Evolutionary conservation across 2,113 vertebrate genomes (phyloP).

Genomic region (Lepisosteus oculatus): DNA sequence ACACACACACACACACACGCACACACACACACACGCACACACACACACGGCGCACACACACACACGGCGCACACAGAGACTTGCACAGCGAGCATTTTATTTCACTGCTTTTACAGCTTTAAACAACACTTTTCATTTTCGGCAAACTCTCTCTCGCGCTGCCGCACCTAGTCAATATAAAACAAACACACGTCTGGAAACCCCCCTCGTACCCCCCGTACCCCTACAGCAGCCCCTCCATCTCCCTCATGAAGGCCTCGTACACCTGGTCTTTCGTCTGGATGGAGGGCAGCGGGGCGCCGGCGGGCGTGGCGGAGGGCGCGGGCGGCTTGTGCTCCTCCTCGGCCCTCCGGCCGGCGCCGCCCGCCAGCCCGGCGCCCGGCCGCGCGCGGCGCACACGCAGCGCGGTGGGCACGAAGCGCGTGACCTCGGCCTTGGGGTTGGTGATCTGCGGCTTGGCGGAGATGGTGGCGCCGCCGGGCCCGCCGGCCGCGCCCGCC

Average conservation of each 20-base stretch:
- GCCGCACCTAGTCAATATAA: no score
- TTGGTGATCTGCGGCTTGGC: constrained; percentile 98
- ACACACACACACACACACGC: no score
- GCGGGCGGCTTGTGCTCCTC: constrained; percentile 64
- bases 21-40: no score
- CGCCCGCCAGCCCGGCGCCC: constrained; percentile 29
- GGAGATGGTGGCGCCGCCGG: constrained; percentile 82
- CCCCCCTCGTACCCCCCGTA: background rate
- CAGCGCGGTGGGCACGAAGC: constrained; percentile 91
- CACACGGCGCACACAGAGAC: no score
- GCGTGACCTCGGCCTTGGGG: constrained; percentile 92
- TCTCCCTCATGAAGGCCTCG: constrained; percentile 98
- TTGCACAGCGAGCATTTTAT: no score
- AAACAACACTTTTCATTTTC: no score
- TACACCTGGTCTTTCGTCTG: constrained; percentile 98
- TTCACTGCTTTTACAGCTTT: no score
- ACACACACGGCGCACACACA: no score
- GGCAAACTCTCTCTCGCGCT: no score
- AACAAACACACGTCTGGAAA: background rate
- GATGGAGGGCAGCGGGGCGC: constrained; percentile 75
- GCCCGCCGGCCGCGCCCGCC: constrained; percentile 32
- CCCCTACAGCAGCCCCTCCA: constrained; percentile 88
- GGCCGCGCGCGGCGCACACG: constrained; percentile 87
- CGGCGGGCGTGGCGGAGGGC: constrained; percentile 59
- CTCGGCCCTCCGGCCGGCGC: constrained; percentile 50